Base-by-base conservation (phyloP, 2,797 vertebrate genomes). In the Phataginus tricuspis region DNA sequence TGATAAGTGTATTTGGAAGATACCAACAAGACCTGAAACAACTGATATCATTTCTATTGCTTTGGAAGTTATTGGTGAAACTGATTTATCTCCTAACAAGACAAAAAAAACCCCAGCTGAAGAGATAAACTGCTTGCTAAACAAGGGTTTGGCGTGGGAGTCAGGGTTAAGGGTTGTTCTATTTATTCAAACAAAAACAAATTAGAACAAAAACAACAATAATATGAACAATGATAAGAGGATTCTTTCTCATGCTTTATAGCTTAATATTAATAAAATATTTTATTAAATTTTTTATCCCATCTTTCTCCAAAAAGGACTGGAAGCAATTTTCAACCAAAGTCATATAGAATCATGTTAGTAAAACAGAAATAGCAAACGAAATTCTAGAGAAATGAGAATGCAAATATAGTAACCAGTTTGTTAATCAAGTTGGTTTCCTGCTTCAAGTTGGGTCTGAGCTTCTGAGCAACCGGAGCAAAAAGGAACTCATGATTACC, bases 61-160 rank as follows among this genome's bases (percentile, higher is more conserved):
- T 94, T 78, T 82, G 16, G 15, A 96, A 92, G 63, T 39, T 94
- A 91, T 8, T n/a, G 18, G 59, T 79, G 27, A 89, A 89, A 69
- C 2, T 51, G 45, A 57, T 51, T 57, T 69, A 72, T 80, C 45
- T 55, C 18, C 68, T 87, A 55, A 34, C 7, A 75, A 78, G 74
- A 15, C 39, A 69, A 93, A 90, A 94, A 80, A 80, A 86, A 39
- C 14, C 18, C 0, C 16, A 94, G 45, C 13, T 79, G 13, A 91
- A 59, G 59, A 95, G 59, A 84, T 42, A 94, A 97, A 96, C 6
- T 96, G 19, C 9, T 96, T 85, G 12, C 37, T 92, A 55, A 88
- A 64, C 9, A 85, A 94, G n/a, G 61, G 7, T 87, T 69, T 71
- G 1, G 51, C 13, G 16, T 91, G n/a, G 42, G 71, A 51, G 5